Evolutionary conservation across 2,113 vertebrate species (phyloP).

Genomic region (Anarrhichthys ocellatus): DNA sequence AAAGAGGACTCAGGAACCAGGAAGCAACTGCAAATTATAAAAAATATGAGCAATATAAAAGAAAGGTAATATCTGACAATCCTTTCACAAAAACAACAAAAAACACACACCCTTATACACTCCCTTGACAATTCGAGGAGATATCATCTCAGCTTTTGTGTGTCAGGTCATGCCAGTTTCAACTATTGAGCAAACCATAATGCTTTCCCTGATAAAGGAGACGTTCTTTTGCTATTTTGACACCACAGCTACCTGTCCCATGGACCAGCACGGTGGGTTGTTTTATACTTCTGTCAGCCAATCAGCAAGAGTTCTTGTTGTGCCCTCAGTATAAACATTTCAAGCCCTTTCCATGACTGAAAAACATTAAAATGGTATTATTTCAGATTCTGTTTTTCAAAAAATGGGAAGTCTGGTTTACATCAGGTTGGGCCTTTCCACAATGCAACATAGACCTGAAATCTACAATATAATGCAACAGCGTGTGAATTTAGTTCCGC

Average conservation of each 20-base stretch:
- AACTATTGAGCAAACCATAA: background rate
- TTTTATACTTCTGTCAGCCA: background rate
- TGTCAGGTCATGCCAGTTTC: background rate
- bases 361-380: background rate
- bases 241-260: background rate
- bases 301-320: background rate
- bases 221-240: background rate
- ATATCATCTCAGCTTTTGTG: background rate
- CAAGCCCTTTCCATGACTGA: background rate
- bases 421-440: background rate
- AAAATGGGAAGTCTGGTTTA: background rate
- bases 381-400: background rate
- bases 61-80: background rate
- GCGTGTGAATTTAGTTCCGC: background rate
- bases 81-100: background rate
- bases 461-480: background rate
- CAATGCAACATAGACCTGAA: background rate
- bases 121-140: background rate
- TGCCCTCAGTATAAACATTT: background rate
- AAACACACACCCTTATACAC: background rate
- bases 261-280: background rate
- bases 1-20: constrained; percentile 97
- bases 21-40: constrained; percentile 87
- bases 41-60: background rate
- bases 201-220: background rate